phyloP scores from a whole-genome alignment of 2,888 invertebrate genomes.

The Stenodera caucasica region DNA sequence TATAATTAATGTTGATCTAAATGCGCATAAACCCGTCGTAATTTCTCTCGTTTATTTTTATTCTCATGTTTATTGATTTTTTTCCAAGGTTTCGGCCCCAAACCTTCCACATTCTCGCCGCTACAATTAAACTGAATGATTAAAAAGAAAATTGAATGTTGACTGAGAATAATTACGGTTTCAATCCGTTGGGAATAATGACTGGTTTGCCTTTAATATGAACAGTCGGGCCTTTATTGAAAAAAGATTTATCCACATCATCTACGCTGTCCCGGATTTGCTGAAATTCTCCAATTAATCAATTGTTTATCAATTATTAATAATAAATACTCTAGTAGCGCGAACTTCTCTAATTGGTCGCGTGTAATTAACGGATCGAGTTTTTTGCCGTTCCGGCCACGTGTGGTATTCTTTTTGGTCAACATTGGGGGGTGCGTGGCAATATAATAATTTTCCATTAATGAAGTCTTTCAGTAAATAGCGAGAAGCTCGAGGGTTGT shows the following conservation, averaged over 20 bases:
- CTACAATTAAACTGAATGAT: no score
- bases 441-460: conserved; percentile 81
- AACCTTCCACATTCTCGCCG: conserved; percentile 39
- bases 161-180: no score
- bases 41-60: conserved; percentile 88
- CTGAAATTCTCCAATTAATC: conserved; percentile 33
- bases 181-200: conserved; percentile 17
- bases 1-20: conserved; percentile 78
- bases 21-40: conserved; percentile 82
- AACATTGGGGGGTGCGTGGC: conserved; percentile 76
- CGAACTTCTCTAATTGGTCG: conserved; percentile 60
- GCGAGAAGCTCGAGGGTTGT: conserved; percentile 87
- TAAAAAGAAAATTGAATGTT: conserved; percentile 1
- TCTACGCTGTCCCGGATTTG: conserved; percentile 53
- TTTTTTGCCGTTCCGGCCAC: conserved; percentile 58
- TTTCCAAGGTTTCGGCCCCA: conserved; percentile 70
- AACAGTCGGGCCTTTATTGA: conserved; percentile 53
- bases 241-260: conserved; percentile 68
- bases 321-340: conserved; percentile 58
- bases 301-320: conserved; percentile 17
- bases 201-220: conserved; percentile 45
- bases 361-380: conserved; percentile 51
- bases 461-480: conserved; percentile 91
- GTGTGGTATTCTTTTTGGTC: conserved; percentile 65
- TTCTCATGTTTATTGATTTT: conserved; percentile 83